A percentile compares a stretch with the other conserved stretches of the same genome.
These are phyloP conservation scores for Montifringilla adamsi DNA, from an alignment of 2,113 vertebrate genomes.

Conservation along the genomic window DNA sequence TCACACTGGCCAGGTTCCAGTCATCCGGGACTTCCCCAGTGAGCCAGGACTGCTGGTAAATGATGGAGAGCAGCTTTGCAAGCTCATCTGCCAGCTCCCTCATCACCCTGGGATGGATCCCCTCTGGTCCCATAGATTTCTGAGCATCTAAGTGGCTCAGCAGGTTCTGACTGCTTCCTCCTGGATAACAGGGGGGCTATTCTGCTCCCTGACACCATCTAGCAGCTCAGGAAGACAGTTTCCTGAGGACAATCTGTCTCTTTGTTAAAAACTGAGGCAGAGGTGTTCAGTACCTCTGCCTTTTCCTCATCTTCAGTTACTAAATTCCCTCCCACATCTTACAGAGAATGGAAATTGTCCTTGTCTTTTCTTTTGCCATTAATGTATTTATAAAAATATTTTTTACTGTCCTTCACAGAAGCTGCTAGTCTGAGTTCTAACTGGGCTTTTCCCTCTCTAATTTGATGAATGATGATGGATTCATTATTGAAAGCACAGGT, in stretches of 20 bases:
- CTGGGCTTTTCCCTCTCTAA: not conserved
- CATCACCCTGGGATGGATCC: not conserved
- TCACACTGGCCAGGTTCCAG: not conserved
- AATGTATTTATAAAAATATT: not conserved
- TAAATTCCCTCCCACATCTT: not conserved
- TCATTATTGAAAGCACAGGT: not conserved
- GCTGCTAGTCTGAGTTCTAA: not conserved
- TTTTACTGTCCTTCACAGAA: not conserved
- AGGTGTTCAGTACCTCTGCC: not conserved
- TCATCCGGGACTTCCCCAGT: not conserved
- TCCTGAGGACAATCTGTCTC: not conserved
- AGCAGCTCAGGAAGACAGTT: not conserved
- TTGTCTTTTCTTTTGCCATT: not conserved
- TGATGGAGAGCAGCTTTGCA: not conserved
- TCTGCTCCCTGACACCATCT: not conserved
- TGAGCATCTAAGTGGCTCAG: not conserved
- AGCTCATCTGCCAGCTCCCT: not conserved
- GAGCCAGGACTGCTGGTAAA: not conserved
- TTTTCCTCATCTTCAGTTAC: not conserved
- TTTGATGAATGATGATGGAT: not conserved
- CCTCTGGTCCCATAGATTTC: not conserved
- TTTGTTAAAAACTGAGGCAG: not conserved
- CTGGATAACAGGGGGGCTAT: too few species aligned
- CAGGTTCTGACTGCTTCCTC: not conserved
- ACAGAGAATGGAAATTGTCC: not conserved